Percentiles rank a stretch among this genome's conserved stretches.
phyloP scores from a whole-genome alignment of 2,797 vertebrate genomes.

The Oryzias dopingdopingensis region DNA sequence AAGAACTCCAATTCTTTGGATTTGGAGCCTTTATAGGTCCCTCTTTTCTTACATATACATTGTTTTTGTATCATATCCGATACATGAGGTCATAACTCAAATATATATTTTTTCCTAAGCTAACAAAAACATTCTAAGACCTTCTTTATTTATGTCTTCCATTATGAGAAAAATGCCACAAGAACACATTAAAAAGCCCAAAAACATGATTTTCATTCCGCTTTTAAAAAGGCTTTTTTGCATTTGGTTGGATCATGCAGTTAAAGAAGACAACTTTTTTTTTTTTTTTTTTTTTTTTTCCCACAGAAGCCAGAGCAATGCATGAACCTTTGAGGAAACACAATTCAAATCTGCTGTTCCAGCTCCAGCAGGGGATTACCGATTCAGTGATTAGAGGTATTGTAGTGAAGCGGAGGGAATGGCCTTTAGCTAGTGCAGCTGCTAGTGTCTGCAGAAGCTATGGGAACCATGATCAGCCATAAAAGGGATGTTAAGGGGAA shows the following conservation, averaged over 20 bases:
- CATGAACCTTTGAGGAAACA: slow-evolving; percentile 46
- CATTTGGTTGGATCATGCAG: slow-evolving; percentile 64
- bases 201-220: too few species aligned
- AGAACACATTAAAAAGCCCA: too few species aligned
- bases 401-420: slow-evolving; percentile 55
- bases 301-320: slow-evolving; percentile 51
- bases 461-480: slow-evolving; percentile 56
- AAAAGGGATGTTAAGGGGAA: slow-evolving; percentile 45
- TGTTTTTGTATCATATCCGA: too few species aligned
- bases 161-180: too few species aligned
- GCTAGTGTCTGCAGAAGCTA: slow-evolving; percentile 59
- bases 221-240: slow-evolving; percentile 46
- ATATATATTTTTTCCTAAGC: too few species aligned
- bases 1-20: too few species aligned
- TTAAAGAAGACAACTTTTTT: slow-evolving; percentile 33
- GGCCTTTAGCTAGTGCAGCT: slow-evolving; percentile 50
- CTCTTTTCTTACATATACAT: too few species aligned
- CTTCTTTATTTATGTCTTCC: too few species aligned
- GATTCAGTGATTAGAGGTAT: slow-evolving; percentile 72
- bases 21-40: too few species aligned
- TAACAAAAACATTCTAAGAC: too few species aligned
- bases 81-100: too few species aligned
- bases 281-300: slow-evolving; percentile 20
- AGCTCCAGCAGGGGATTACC: slow-evolving; percentile 65
- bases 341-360: slow-evolving; percentile 51